These are phyloP conservation scores for Patella caerulea DNA, from an alignment of 2,888 invertebrate genomes.

Conservation along the genomic window DNA sequence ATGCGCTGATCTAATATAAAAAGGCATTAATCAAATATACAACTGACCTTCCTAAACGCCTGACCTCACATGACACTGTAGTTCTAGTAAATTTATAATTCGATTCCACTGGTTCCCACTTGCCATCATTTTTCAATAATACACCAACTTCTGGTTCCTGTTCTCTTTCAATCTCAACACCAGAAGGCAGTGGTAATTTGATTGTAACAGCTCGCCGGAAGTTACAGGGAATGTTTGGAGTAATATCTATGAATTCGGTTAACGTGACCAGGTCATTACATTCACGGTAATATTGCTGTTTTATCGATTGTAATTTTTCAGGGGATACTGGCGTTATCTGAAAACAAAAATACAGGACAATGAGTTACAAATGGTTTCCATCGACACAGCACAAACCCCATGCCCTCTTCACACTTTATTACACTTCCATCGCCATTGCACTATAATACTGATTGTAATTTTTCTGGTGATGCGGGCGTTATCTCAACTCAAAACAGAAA, in stretches of 20 bases:
- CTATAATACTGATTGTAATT: too few relatives aligned
- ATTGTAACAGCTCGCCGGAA: conserved; percentile 64
- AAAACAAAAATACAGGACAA: conserved; percentile 8
- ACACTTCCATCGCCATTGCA: too few relatives aligned
- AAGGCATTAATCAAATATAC: too few relatives aligned
- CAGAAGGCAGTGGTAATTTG: conserved; percentile 66
- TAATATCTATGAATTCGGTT: conserved; percentile 62
- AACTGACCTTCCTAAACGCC: conserved; percentile 56
- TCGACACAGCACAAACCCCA: neutral
- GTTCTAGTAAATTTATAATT: conserved; percentile 63
- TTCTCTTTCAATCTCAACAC: conserved; percentile 56
- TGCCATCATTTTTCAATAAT: conserved; percentile 53
- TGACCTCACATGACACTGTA: conserved; percentile 64
- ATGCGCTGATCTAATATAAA: too few relatives aligned
- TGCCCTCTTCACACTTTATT: neutral
- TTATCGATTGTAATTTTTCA: conserved; percentile 53
- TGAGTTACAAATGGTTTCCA: too few relatives aligned
- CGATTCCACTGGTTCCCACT: conserved; percentile 61
- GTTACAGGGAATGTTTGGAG: conserved; percentile 41
- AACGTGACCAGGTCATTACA: conserved; percentile 58
- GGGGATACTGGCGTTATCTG: conserved; percentile 60
- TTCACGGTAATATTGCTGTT: conserved; percentile 53
- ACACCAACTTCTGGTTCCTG: conserved; percentile 59
- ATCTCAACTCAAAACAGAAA: too few relatives aligned
- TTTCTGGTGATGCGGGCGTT: too few relatives aligned